A percentile compares a stretch with the other conserved stretches of the same genome.
Conservation (phyloP, 53 echinoderm and acorn worm species). For the Luidia sarsii region DNA sequence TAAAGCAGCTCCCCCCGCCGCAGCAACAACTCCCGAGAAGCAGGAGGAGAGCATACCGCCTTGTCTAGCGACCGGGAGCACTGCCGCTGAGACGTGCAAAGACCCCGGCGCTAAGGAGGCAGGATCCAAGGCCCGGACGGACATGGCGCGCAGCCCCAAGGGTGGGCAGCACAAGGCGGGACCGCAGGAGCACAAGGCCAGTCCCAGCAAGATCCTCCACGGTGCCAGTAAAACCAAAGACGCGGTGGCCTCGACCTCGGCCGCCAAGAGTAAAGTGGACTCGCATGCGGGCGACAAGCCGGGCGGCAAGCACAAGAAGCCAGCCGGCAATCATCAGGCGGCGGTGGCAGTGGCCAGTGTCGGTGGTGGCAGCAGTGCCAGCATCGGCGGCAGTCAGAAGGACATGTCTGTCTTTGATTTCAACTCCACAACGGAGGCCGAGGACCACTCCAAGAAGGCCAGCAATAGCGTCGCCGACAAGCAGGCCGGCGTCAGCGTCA, state of each 20-base stretch:
- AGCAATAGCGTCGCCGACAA: conserved; percentile 61
- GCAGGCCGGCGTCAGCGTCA: conserved; percentile 67
- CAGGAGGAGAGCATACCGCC: conserved; percentile 29
- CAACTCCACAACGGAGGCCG: conserved; percentile 67
- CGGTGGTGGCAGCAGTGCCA: neutral
- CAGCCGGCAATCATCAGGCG: neutral
- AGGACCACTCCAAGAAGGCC: conserved; percentile 39
- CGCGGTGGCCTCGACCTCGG: conserved; percentile 14
- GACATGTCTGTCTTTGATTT: conserved; percentile 98
- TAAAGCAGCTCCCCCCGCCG: conserved; percentile 1
- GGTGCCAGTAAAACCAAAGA: conserved; percentile 53
- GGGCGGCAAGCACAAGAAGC: conserved; percentile 55
- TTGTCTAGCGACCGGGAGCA: conserved; percentile 36
- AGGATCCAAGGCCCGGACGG: conserved; percentile 16
- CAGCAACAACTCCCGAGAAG: conserved; percentile 19
- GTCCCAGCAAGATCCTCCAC: conserved; percentile 52
- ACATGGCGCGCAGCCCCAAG: conserved; percentile 41
- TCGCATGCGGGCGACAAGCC: conserved; percentile 47
- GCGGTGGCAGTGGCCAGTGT: conserved; percentile 11
- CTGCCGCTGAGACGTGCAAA: conserved; percentile 37
- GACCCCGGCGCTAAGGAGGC: conserved; percentile 35
- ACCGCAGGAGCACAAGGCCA: conserved; percentile 42
- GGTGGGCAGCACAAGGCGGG: conserved; percentile 31
- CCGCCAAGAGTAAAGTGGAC: conserved; percentile 63
- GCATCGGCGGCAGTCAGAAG: conserved; percentile 56